Evolutionary conservation across 2,797 vertebrate species (phyloP).

Genomic region (Acipenser transmontanus): DNA sequence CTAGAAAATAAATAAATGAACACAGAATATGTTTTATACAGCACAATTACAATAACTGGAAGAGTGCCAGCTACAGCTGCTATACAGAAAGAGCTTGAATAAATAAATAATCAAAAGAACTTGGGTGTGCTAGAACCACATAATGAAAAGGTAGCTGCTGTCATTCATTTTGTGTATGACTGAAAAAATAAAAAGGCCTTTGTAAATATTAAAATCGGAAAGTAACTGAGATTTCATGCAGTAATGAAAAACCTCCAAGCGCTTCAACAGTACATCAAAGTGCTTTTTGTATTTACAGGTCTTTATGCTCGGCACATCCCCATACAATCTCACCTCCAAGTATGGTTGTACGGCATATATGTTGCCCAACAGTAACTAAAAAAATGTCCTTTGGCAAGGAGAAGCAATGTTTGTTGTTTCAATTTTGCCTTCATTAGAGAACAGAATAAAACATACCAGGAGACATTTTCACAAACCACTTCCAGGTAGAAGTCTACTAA

Average conservation of each 20-base stretch:
- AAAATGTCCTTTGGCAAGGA: too few species aligned
- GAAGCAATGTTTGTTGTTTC: too few species aligned
- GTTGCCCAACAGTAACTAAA: too few species aligned
- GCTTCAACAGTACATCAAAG: constrained; percentile 1
- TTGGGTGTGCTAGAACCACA: not conserved
- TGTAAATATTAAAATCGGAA: not conserved
- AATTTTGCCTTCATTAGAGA: too few species aligned
- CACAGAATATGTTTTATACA: not conserved
- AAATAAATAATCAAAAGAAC: not conserved
- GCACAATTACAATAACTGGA: not conserved
- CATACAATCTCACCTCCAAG: not conserved
- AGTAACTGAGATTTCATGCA: not conserved
- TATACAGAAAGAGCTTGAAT: not conserved
- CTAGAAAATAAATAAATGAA: constrained; percentile 42
- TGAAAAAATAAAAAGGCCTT: not conserved
- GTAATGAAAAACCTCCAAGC: not conserved
- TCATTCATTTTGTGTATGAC: not conserved
- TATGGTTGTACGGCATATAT: too few species aligned
- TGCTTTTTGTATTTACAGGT: not conserved
- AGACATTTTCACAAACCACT: too few species aligned
- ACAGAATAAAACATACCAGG: too few species aligned
- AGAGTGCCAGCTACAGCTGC: not conserved
- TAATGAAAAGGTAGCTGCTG: not conserved
- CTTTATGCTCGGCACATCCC: not conserved
- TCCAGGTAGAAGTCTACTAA: too few species aligned